A percentile compares a stretch with the other conserved stretches of the same genome.
Conservation (phyloP, 2,113 vertebrate species). For the Stigmatopora nigra region DNA sequence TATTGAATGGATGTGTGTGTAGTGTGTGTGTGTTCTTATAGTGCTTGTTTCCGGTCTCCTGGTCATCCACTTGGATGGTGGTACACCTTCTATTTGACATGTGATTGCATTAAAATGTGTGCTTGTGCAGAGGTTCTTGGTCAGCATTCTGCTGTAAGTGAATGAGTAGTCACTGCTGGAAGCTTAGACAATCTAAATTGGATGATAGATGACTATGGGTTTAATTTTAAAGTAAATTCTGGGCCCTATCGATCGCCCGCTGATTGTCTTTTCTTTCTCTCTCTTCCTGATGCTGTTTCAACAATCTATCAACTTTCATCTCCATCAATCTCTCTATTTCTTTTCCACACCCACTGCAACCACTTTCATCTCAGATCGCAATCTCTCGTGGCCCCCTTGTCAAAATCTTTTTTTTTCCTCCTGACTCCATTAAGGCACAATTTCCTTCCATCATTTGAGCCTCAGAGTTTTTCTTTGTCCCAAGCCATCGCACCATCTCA, state of each 20-base stretch:
- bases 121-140: conserved; percentile 21
- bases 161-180: conserved; percentile 55
- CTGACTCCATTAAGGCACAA: conserved; percentile 18
- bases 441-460: conserved; percentile 25
- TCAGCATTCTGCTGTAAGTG: conserved; percentile 47
- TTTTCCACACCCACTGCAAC: conserved; percentile 21
- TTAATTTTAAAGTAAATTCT: conserved; percentile 53
- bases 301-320: conserved; percentile 45
- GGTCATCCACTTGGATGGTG: not conserved
- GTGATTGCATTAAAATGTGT: conserved; percentile 13
- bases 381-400: conserved; percentile 43
- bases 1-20: conserved; percentile 36
- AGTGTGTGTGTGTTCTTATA: conserved; percentile 14
- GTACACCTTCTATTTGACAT: not conserved
- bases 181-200: conserved; percentile 55
- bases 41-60: conserved; percentile 23
- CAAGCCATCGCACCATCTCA: conserved; percentile 23
- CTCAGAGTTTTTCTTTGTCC: not conserved
- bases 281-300: conserved; percentile 28
- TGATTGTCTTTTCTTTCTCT: conserved; percentile 39
- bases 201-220: conserved; percentile 59
- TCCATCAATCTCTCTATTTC: conserved; percentile 25
- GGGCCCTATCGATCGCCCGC: conserved; percentile 35
- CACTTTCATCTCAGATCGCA: conserved; percentile 41
- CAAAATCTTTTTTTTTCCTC: conserved; percentile 7